Conservation (phyloP, 2,888 invertebrate genomes). For the Diarsia rubi region DNA sequence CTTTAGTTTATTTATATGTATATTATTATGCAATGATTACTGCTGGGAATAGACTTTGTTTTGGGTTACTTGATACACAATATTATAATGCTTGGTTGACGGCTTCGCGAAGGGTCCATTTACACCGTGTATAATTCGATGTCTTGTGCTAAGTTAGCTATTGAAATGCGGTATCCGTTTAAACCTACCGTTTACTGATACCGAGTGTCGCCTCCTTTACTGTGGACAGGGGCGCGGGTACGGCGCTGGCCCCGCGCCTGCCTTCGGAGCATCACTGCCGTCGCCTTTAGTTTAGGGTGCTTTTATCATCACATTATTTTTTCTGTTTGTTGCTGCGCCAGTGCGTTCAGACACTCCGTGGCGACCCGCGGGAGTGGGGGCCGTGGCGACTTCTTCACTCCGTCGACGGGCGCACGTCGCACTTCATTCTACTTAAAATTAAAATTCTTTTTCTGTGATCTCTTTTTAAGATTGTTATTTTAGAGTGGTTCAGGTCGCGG, state of each 20-base stretch:
- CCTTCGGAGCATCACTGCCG: background rate
- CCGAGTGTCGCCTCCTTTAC: too few species aligned
- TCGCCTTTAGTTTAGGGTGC: background rate
- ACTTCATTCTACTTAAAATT: conserved; percentile 47
- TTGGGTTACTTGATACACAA: too few species aligned
- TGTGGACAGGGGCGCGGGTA: background rate
- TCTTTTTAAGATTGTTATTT: background rate
- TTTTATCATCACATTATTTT: background rate
- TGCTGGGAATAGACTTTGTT: too few species aligned
- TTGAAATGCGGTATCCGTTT: background rate
- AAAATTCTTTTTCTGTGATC: conserved; percentile 25
- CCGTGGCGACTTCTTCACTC: background rate
- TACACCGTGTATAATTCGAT: background rate
- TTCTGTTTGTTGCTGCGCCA: conserved; percentile 4
- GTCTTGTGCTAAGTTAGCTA: background rate
- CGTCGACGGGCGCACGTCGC: background rate
- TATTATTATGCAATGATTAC: too few species aligned
- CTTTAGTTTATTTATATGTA: too few species aligned
- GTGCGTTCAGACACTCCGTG: conserved; percentile 1
- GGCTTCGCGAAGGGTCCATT: too few species aligned
- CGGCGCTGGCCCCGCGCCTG: background rate
- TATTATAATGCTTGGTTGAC: too few species aligned
- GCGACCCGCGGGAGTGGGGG: background rate
- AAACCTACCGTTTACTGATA: conserved; percentile 44
- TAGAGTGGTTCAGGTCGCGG: background rate